Conservation (phyloP, 2,113 vertebrate genomes). For the Pardalotus punctatus region DNA sequence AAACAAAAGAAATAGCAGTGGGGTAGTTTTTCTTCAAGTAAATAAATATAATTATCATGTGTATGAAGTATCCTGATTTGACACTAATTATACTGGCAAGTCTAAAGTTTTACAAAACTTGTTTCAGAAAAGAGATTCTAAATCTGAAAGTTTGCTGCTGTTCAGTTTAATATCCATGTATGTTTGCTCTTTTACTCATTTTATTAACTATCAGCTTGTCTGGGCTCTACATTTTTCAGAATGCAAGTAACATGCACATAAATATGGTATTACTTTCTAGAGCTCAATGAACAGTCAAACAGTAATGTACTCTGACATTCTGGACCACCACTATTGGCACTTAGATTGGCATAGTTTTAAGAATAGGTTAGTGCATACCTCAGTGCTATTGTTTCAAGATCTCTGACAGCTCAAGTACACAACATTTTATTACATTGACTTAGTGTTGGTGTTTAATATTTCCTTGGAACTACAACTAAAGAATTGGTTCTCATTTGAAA, state of each 20-base stretch:
- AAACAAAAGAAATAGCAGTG: not conserved
- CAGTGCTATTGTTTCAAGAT: not conserved
- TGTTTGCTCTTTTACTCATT: not conserved
- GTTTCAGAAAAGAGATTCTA: not conserved
- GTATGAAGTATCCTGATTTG: not conserved
- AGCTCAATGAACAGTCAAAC: not conserved
- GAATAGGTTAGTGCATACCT: not conserved
- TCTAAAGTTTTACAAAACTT: not conserved
- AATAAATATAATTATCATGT: not conserved
- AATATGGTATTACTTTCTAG: not conserved
- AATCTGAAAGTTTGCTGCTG: not conserved
- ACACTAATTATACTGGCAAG: not conserved
- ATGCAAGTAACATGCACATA: not conserved
- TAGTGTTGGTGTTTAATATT: not conserved
- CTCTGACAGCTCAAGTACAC: not conserved
- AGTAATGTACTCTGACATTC: not conserved
- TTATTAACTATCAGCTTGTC: not conserved
- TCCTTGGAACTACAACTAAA: not conserved
- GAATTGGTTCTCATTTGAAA: not conserved
- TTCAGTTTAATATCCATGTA: not conserved
- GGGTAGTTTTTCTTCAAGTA: not conserved
- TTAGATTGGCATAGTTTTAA: not conserved
- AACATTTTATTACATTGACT: not conserved
- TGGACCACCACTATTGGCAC: not conserved
- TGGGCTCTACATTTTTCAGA: not conserved